A percentile compares a stretch with the other conserved stretches of the same genome.
Conservation (phyloP, 2,888 invertebrate genomes). For the Erebia aethiops region DNA sequence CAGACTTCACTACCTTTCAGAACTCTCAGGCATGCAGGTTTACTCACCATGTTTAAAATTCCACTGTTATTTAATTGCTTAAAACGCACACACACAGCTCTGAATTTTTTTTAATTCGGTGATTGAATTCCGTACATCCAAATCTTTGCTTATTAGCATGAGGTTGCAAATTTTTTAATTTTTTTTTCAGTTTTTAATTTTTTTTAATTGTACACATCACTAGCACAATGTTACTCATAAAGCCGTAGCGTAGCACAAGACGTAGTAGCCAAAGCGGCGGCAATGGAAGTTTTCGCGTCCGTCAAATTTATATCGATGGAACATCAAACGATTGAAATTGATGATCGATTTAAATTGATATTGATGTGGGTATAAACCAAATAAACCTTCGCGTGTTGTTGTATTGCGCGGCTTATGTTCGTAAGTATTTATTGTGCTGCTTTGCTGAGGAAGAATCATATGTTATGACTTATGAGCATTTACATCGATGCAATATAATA, state of each 20-base stretch:
- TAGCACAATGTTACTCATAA: conserved; percentile 15
- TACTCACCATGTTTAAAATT: no score
- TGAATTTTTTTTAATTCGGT: no score
- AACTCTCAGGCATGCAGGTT: no score
- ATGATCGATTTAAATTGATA: conserved; percentile 38
- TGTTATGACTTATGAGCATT: background rate
- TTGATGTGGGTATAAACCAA: conserved; percentile 32
- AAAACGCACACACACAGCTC: no score
- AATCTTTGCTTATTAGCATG: no score
- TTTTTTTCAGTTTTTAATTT: no score
- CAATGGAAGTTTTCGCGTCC: conserved; percentile 56
- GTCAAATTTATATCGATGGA: conserved; percentile 40
- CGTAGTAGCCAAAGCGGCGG: conserved; percentile 38
- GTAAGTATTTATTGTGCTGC: conserved; percentile 1
- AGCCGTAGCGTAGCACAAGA: conserved; percentile 19
- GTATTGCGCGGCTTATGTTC: conserved; percentile 22
- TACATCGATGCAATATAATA: conserved; percentile 8
- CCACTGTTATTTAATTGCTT: no score
- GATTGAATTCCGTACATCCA: no score
- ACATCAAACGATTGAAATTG: conserved; percentile 47
- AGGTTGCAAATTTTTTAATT: no score
- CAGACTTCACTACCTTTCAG: no score
- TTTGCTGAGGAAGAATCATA: conserved; percentile 10
- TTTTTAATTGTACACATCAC: conserved; percentile 24
- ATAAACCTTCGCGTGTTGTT: conserved; percentile 31